Percentiles rank a stretch among this genome's conserved stretches.
Evolutionary conservation across 1,140 invertebrate species (phyloP).

Genomic region (Eumaeus atala): DNA sequence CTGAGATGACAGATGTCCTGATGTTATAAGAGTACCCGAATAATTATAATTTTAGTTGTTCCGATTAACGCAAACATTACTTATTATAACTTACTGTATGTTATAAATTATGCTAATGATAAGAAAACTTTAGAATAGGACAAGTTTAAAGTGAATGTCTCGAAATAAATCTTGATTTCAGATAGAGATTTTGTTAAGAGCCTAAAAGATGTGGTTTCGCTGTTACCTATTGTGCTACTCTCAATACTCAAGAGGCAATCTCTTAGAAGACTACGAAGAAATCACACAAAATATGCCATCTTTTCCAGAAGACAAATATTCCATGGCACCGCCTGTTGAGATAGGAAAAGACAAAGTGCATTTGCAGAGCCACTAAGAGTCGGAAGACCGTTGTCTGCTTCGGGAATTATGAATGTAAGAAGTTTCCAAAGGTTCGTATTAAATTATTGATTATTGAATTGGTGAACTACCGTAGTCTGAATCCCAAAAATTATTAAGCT

Average conservation of each 20-base stretch:
- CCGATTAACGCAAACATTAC: no score
- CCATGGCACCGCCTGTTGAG: conserved; percentile 37
- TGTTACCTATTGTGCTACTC: conserved; percentile 47
- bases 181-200: conserved; percentile 20
- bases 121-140: no score
- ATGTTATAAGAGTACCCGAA: no score
- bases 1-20: no score
- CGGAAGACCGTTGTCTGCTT: conserved; percentile 50
- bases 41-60: no score
- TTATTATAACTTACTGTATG: no score
- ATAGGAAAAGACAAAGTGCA: conserved; percentile 44
- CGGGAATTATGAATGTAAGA: conserved; percentile 55
- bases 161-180: no score
- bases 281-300: conserved; percentile 41
- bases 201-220: conserved; percentile 37
- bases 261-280: conserved; percentile 49
- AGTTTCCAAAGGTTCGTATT: conserved; percentile 46
- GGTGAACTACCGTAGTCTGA: no score
- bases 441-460: no score
- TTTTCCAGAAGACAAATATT: conserved; percentile 34
- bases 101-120: no score
- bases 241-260: conserved; percentile 35
- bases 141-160: no score
- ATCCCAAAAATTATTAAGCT: no score
- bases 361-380: conserved; percentile 43